Conservation (phyloP, 2,888 invertebrate species). For the Dryomyza anilis region DNA sequence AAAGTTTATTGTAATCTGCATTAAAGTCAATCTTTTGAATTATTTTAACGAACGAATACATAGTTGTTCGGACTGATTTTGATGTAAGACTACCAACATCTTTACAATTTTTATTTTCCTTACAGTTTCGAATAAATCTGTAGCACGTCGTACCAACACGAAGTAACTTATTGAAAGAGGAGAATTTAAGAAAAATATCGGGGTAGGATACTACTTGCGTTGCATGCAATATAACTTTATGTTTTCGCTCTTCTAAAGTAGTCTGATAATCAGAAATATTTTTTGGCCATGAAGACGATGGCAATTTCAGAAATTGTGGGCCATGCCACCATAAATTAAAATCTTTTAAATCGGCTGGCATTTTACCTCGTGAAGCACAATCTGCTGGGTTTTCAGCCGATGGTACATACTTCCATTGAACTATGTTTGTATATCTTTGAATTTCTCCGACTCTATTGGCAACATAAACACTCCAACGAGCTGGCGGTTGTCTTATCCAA, state of each 20-base stretch:
- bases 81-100: constrained; percentile 29
- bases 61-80: neutral
- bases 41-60: constrained; percentile 2
- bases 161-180: neutral
- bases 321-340: constrained; percentile 8
- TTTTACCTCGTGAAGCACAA: neutral
- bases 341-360: neutral
- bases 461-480: constrained; percentile 19
- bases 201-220: neutral
- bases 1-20: neutral
- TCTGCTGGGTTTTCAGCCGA: neutral
- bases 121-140: neutral
- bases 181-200: neutral
- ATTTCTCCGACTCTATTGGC: constrained; percentile 17
- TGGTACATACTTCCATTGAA: constrained; percentile 3
- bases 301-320: neutral
- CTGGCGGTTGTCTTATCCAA: constrained; percentile 23
- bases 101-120: constrained; percentile 26
- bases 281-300: neutral
- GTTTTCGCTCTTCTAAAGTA: constrained; percentile 1
- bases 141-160: neutral
- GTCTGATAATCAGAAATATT: neutral
- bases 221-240: neutral
- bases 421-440: constrained; percentile 1
- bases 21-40: constrained; percentile 20